Percentiles rank a stretch among this genome's conserved stretches.
Evolutionary conservation across 2,113 vertebrate genomes (phyloP).

Genomic region (Rafetus swinhoei): DNA sequence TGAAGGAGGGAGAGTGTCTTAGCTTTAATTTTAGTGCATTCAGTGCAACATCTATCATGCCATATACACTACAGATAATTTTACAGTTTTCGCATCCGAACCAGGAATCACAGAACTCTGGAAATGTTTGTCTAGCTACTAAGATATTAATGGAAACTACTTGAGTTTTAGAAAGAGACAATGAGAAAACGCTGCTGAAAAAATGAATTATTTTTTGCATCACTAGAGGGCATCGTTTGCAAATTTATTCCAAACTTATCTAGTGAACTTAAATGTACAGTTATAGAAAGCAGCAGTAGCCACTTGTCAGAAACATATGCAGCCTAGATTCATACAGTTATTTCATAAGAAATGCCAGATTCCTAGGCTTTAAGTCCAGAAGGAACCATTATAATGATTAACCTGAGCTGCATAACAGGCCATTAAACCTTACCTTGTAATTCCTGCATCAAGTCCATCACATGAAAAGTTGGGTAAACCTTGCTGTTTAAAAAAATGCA

Average conservation of each 20-base stretch:
- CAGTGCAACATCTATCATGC: not conserved
- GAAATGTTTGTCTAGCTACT: not conserved
- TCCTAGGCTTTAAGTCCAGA: not conserved
- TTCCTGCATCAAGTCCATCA: not conserved
- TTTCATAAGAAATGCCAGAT: not conserved
- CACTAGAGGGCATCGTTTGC: not conserved
- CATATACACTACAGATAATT: not conserved
- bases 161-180: not conserved
- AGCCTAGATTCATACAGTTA: not conserved
- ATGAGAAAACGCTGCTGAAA: not conserved
- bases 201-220: fast-evolving
- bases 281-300: not conserved
- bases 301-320: not conserved
- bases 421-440: not conserved
- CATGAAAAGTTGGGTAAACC: not conserved
- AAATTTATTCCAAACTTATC: not conserved
- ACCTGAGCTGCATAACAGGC: not conserved
- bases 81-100: not conserved
- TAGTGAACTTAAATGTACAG: not conserved
- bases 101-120: fast-evolving
- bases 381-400: not conserved
- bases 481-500: not conserved
- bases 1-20: fast-evolving
- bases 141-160: not conserved
- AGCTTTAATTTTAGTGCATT: not conserved